Evolutionary conservation across 2,888 invertebrate genomes (phyloP), one percentile per base, ranked within the genome.

Genomic region (Phytoseiulus persimilis): DNA sequence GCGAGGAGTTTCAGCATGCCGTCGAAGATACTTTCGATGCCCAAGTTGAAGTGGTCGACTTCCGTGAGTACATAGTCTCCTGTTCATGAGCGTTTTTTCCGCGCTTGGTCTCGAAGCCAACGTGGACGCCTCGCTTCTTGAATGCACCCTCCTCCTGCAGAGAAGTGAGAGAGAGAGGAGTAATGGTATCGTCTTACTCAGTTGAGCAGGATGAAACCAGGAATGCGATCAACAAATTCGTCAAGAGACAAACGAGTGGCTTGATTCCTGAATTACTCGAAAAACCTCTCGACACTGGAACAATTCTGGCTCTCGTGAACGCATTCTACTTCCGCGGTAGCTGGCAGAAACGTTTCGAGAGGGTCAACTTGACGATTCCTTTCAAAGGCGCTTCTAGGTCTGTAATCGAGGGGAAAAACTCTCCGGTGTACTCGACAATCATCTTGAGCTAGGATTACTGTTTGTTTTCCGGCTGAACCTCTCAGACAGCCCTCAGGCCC

Each of bases 271-370:
- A 83, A 28, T 31, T 83, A 14, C 83, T 83, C 83, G 83, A 31
- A 1, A 14, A 31, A 18, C 31, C 83, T 14, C 83, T 83, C 18
- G 83, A 83, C 18, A 1, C 31, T 11, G 1, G 11, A 11, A 83
- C 83, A 83, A 23, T 83, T 23, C 14, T 83, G 83, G 83, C 83
- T 9, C 11, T 83, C 11, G 83, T 83, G 83, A 83, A 83, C 28
- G 83, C 83, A 11, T 18, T 83, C 33, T 83, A 83, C 31, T 83
- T 83, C 83, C 9, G 33, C 5, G 83, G 83, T 1, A 18, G 11
- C 83, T 83, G 83, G 83, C 31, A 83, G 28, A 9, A 31, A 33
- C 83, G 18, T 1, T 23, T 83, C 18, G 28, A 83, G 33, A 83
- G 31, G 18, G 65, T 65, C 23, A 65, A 65, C 65, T 28, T 65